Conservation (phyloP, 2,797 vertebrate genomes). For the Merluccius polli region DNA sequence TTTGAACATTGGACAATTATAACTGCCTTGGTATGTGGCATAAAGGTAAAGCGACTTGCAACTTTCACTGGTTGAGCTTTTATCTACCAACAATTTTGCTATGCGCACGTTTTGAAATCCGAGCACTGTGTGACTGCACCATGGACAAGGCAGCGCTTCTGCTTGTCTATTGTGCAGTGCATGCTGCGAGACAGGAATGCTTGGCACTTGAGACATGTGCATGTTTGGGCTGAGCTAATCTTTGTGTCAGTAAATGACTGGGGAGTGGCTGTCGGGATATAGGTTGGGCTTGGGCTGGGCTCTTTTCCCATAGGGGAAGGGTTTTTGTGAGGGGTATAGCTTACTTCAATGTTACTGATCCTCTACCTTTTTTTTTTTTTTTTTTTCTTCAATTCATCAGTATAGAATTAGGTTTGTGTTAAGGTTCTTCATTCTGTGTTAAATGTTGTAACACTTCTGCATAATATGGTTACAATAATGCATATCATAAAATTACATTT, state of each 20-base stretch:
- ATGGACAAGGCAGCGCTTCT: conserved; percentile 21
- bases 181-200: conserved; percentile 41
- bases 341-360: background rate
- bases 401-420: background rate
- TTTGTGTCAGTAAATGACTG: conserved; percentile 39
- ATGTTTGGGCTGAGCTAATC: conserved; percentile 39
- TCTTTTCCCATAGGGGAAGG: conserved; percentile 15
- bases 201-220: conserved; percentile 40
- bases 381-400: too few species aligned
- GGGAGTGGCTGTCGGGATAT: conserved; percentile 32
- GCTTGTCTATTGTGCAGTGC: conserved; percentile 37
- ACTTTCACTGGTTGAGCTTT: background rate
- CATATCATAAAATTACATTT: background rate
- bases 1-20: background rate
- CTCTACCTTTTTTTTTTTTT: background rate
- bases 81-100: background rate
- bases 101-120: conserved; percentile 28
- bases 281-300: conserved; percentile 22
- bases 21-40: background rate
- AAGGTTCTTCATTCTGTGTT: background rate
- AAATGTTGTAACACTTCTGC: background rate
- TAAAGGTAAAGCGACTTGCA: background rate
- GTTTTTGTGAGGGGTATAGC: conserved; percentile 1
- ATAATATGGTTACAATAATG: background rate
- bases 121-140: conserved; percentile 47